A percentile compares a stretch with the other conserved stretches of the same genome.
phyloP scores from a whole-genome alignment of 2,113 vertebrate genomes.

The Salvelinus sp. region DNA sequence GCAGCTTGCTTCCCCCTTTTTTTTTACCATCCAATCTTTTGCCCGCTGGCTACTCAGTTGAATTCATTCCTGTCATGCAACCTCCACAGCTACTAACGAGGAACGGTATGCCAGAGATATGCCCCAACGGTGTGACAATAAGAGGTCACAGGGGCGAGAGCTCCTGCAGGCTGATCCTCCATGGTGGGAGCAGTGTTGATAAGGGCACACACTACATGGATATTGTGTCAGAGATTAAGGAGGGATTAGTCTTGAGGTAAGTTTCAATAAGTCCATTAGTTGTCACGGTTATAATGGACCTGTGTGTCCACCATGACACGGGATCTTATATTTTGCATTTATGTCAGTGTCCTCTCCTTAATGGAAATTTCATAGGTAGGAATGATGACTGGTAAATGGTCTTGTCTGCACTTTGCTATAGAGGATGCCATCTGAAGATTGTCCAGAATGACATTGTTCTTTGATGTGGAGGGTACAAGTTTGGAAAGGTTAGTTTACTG shows the following conservation, averaged over 20 bases:
- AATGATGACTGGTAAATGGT: background rate
- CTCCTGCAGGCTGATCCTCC: too few relatives aligned
- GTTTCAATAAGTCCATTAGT: background rate
- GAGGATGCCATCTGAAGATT: constrained; percentile 1
- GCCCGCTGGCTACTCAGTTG: background rate
- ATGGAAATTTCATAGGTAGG: background rate
- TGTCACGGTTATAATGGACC: background rate
- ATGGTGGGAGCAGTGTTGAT: too few relatives aligned
- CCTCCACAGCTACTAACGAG: background rate
- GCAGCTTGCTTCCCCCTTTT: background rate
- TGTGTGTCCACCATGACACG: background rate
- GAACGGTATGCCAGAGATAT: background rate
- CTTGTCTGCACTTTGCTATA: background rate
- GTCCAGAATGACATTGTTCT: constrained; percentile 35
- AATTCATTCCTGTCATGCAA: background rate
- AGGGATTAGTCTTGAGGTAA: background rate
- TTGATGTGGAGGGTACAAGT: constrained; percentile 16
- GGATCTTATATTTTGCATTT: too few relatives aligned
- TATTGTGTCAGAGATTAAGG: constrained; percentile 13
- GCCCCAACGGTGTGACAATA: too few relatives aligned
- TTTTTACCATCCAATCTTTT: constrained; percentile 9
- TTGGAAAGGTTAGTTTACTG: constrained; percentile 41
- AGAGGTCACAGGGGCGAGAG: too few relatives aligned
- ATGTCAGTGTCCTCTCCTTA: background rate
- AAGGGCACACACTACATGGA: background rate